A percentile compares a stretch with the other conserved stretches of the same genome.
phyloP scores from a whole-genome alignment of 2,113 vertebrate genomes.

The Ammospiza caudacuta region DNA sequence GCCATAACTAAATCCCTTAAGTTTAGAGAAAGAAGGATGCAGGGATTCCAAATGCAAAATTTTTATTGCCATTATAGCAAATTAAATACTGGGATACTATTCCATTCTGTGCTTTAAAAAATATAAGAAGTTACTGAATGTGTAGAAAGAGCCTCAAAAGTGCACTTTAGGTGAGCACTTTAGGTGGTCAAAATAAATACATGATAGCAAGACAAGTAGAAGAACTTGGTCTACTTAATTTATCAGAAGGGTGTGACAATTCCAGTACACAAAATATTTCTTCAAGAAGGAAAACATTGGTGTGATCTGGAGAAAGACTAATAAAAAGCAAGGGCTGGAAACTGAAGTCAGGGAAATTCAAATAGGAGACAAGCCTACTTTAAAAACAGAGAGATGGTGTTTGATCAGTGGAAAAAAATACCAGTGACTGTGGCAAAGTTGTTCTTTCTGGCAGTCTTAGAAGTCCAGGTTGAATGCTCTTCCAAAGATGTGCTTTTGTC shows the following conservation, averaged over 20 bases:
- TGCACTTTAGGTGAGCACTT: background rate
- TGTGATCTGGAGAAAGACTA: background rate
- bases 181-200: background rate
- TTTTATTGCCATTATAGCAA: background rate
- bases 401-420: background rate
- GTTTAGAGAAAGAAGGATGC: background rate
- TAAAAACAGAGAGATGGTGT: background rate
- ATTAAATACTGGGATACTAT: background rate
- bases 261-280: background rate
- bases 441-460: background rate
- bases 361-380: background rate
- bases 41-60: background rate
- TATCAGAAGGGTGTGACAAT: background rate
- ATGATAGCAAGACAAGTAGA: background rate
- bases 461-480: background rate
- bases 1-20: background rate
- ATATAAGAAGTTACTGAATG: background rate
- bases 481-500: background rate
- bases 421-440: background rate
- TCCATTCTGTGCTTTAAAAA: background rate
- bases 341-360: background rate
- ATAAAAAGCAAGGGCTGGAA: background rate
- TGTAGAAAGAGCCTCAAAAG: background rate
- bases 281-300: background rate
- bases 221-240: background rate